Conservation (phyloP, 2,888 invertebrate genomes). For the Trichogramma evanescens region DNA sequence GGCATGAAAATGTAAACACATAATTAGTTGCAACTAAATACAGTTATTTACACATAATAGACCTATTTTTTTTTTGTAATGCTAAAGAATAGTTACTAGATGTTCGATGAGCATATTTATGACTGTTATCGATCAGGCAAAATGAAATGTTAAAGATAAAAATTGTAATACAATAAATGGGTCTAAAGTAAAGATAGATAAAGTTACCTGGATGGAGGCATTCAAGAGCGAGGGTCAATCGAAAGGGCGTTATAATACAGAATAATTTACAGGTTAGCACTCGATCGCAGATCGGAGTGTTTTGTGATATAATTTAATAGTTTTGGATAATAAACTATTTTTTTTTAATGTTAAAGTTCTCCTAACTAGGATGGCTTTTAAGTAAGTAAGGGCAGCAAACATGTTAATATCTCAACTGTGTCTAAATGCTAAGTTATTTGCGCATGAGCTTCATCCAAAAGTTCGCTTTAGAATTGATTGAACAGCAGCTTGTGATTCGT, state of each 20-base stretch:
- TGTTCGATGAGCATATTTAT: too few relatives aligned
- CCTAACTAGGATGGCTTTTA: slow-evolving; percentile 34
- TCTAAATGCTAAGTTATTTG: slow-evolving; percentile 34
- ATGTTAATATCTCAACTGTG: slow-evolving; percentile 35
- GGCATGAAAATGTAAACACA: neutral
- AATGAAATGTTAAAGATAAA: slow-evolving; percentile 10
- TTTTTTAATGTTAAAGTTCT: slow-evolving; percentile 26
- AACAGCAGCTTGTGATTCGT: neutral
- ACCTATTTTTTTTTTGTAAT: too few relatives aligned
- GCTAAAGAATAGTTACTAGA: too few relatives aligned
- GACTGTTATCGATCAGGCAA: slow-evolving; percentile 25
- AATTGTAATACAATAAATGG: slow-evolving; percentile 24
- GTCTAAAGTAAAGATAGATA: slow-evolving; percentile 40
- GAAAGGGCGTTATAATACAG: slow-evolving; percentile 35
- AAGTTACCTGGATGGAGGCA: slow-evolving; percentile 40
- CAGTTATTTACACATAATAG: too few relatives aligned
- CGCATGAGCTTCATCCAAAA: slow-evolving; percentile 30
- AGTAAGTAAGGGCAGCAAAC: slow-evolving; percentile 35
- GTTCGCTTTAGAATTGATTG: neutral
- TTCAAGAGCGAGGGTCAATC: slow-evolving; percentile 39
- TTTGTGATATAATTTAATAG: slow-evolving; percentile 25
- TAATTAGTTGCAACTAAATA: slow-evolving; percentile 8
- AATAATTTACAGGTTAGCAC: slow-evolving; percentile 34
- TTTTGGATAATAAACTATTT: slow-evolving; percentile 24
- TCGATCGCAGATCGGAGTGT: slow-evolving; percentile 17